Evolutionary conservation across 2,113 vertebrate genomes (phyloP).

Genomic region (Cyphotilapia sp.): DNA sequence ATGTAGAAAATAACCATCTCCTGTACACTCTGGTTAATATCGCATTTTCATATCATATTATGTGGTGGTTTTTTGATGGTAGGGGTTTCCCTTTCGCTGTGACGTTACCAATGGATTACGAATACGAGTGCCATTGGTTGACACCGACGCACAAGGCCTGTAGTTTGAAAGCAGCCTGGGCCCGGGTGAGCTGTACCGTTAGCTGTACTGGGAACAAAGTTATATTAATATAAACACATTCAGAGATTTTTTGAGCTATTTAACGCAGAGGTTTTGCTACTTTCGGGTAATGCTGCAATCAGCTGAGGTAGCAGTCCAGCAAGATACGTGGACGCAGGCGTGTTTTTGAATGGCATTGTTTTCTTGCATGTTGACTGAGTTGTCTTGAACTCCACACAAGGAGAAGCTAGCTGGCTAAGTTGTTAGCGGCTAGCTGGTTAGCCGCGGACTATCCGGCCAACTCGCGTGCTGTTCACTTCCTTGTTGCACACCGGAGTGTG

Average conservation of each 20-base stretch:
- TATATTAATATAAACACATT: slow-evolving; percentile 10
- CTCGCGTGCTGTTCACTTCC: slow-evolving; percentile 64
- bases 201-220: slow-evolving; percentile 50
- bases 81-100: slow-evolving; percentile 45
- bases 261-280: neutral
- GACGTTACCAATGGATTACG: slow-evolving; percentile 50
- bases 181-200: slow-evolving; percentile 10
- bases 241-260: neutral
- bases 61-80: neutral
- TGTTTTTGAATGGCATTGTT: slow-evolving; percentile 23
- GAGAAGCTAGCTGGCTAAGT: slow-evolving; percentile 41
- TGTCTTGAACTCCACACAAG: slow-evolving; percentile 44
- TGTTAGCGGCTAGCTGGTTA: slow-evolving; percentile 21
- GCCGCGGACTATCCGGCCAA: slow-evolving; percentile 4
- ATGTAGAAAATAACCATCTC: neutral
- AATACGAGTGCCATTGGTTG: slow-evolving; percentile 37
- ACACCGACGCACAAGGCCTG: slow-evolving; percentile 52
- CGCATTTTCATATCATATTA: neutral
- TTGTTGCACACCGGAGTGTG: slow-evolving; percentile 50
- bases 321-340: neutral
- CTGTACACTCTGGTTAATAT: neutral
- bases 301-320: neutral
- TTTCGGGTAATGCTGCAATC: neutral
- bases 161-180: slow-evolving; percentile 55
- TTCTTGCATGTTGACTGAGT: slow-evolving; percentile 40